Evolutionary conservation across 2,888 invertebrate species (phyloP), one percentile per base, ranked within the genome.

Genomic region (Phyllotreta striolata): DNA sequence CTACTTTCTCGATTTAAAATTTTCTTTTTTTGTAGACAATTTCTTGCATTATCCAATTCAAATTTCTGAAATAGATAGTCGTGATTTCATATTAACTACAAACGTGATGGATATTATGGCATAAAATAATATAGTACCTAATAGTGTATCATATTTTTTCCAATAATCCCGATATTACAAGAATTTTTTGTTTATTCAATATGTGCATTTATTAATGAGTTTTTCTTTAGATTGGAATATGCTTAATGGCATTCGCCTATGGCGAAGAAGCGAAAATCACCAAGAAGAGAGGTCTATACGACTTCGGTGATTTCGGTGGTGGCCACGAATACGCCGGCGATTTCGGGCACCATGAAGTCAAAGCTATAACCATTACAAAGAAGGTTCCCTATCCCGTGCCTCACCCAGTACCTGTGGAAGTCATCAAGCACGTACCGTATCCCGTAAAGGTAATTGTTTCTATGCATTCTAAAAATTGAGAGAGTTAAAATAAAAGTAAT

Each of bases 381-480:
- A 74, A 74, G 62, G 74, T 77, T 37, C 83, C 83, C 1, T 79
- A 80, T 72, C 82, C 83, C 43, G 83, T 84, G 57, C 83, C 82
- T 13, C 82, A 84, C 43, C 80, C 81, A 71, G 86, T 87, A 81
- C 86, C 87, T 6, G 80, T 80, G 35, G 79, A 81, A 8, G 80
- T 81, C 2, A 78, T 81, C 12, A 77, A 77, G 64, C 73, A 73
- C 8, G 86, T 87, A 71, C 88, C 87, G 10, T 87, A 87, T 1
- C 83, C 84, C 0, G 85, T 86, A 6, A 84, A 85, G 72, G 84
- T 82, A 78, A 69, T 77, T 83, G 13, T 35, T 13, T 38, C 14
- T 52, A 8, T 55, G 10, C 12, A 24, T 24, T 1, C 10, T 43
- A 8, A 40, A n/a, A n/a, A 55, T 41, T 10, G 9, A 12, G 6